Percentiles rank a stretch among this genome's conserved stretches.
These are phyloP conservation scores for Naso thynnoides DNA, from an alignment of 2,797 vertebrate genomes.

Conservation along the genomic window DNA sequence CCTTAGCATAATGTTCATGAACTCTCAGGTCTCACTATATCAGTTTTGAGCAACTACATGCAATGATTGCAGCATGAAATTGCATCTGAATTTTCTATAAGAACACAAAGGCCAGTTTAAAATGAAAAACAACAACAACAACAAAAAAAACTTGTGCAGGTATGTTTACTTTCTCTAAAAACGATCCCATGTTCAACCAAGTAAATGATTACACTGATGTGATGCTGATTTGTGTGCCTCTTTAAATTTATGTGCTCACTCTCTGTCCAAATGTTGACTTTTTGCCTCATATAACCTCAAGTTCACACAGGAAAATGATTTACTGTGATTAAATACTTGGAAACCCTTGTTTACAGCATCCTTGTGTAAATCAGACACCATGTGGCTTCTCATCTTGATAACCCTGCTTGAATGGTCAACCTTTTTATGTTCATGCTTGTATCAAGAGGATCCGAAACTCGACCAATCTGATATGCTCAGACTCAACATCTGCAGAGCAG, in stretches of 20 bases:
- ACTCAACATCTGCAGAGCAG: not conserved
- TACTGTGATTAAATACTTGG: constrained; percentile 54
- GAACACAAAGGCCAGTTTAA: constrained; percentile 29
- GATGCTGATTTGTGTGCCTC: constrained; percentile 55
- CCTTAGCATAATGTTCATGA: not conserved
- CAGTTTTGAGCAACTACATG: not conserved
- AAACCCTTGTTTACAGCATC: constrained; percentile 38
- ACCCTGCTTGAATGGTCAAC: constrained; percentile 16
- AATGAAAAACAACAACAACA: too few relatives aligned
- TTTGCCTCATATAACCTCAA: constrained; percentile 60
- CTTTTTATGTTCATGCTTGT: not conserved
- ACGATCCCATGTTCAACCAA: constrained; percentile 40
- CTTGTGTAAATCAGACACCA: constrained; percentile 41
- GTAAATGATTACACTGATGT: constrained; percentile 69
- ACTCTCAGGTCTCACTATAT: constrained; percentile 27
- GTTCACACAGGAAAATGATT: constrained; percentile 75
- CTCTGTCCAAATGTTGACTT: constrained; percentile 67
- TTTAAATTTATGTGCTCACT: constrained; percentile 46
- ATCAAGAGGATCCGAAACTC: constrained; percentile 25
- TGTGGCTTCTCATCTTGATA: constrained; percentile 48
- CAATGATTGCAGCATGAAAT: constrained; percentile 2
- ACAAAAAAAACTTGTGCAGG: constrained; percentile 18
- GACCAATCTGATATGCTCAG: constrained; percentile 21
- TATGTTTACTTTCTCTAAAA: constrained; percentile 51
- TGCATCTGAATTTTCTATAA: constrained; percentile 22